Conservation (phyloP, 2,113 vertebrate species). For the Holacanthus passer region DNA sequence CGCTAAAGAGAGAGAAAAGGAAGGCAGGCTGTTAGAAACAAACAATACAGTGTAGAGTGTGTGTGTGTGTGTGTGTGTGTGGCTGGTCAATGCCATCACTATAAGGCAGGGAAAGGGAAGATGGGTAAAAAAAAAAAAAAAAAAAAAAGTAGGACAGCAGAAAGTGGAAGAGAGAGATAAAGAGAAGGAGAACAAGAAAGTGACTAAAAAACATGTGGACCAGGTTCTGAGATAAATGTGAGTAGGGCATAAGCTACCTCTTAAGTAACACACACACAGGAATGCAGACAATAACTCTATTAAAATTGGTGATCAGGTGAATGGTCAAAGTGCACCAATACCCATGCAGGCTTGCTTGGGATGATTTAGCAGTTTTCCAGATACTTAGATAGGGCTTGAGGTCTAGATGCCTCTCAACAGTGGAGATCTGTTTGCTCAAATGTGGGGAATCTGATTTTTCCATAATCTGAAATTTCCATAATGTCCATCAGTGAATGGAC, state of each 20-base stretch:
- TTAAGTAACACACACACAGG: not conserved
- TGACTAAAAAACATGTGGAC: not conserved
- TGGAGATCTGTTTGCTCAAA: not conserved
- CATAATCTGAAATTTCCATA: no score
- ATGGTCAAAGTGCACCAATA: slow-evolving; percentile 36
- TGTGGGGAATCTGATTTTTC: not conserved
- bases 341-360: not conserved
- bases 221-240: not conserved
- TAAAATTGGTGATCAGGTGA: slow-evolving; percentile 11
- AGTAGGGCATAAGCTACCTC: not conserved
- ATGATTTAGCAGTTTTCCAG: slow-evolving; percentile 19
- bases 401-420: slow-evolving; percentile 17
- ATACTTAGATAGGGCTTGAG: slow-evolving; percentile 9
- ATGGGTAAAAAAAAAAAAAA: no score
- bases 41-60: not conserved
- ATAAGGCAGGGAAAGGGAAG: not conserved
- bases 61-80: slow-evolving; percentile 8
- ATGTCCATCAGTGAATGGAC: not conserved
- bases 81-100: not conserved
- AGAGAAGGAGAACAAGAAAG: not conserved
- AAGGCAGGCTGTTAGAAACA: slow-evolving; percentile 7
- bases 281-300: not conserved
- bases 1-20: slow-evolving; percentile 83
- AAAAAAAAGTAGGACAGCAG: not conserved
- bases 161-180: not conserved